These are phyloP conservation scores for Oreochromis grahami DNA, from an alignment of 2,797 vertebrate genomes.

Conservation along the genomic window DNA sequence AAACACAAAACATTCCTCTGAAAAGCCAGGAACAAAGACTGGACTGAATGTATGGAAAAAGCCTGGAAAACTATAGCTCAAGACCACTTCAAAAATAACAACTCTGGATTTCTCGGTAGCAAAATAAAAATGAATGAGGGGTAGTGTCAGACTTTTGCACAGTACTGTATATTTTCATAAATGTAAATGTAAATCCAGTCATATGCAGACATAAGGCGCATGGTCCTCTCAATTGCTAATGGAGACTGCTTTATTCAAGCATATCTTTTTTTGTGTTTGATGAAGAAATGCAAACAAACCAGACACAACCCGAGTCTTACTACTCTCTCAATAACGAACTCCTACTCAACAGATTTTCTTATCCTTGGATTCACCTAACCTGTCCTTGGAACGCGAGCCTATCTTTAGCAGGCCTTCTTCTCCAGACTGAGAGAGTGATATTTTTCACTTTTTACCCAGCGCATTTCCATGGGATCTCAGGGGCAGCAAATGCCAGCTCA, in stretches of 20 bases:
- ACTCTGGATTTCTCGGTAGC: not conserved
- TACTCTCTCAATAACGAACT: not conserved
- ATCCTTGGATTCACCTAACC: slow-evolving; percentile 12
- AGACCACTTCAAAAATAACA: not conserved
- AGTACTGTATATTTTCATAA: not conserved
- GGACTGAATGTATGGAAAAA: not conserved
- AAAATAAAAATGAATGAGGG: not conserved
- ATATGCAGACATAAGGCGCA: not conserved
- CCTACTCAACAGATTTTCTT: not conserved
- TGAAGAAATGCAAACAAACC: not conserved
- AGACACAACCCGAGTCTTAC: not conserved
- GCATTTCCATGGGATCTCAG: not conserved
- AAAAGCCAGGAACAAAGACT: not conserved
- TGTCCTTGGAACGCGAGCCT: not conserved
- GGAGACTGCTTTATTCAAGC: not conserved
- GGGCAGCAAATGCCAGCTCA: not conserved
- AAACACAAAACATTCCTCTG: not conserved
- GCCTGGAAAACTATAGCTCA: not conserved
- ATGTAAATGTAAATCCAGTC: not conserved
- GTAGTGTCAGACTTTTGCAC: not conserved
- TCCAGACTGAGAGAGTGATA: not conserved
- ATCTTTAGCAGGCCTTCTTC: not conserved
- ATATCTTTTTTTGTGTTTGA: not conserved
- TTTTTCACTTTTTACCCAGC: not conserved
- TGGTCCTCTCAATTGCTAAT: not conserved